These are phyloP conservation scores for Cabera pusaria DNA, from an alignment of 2,888 invertebrate species.

Conservation along the genomic window DNA sequence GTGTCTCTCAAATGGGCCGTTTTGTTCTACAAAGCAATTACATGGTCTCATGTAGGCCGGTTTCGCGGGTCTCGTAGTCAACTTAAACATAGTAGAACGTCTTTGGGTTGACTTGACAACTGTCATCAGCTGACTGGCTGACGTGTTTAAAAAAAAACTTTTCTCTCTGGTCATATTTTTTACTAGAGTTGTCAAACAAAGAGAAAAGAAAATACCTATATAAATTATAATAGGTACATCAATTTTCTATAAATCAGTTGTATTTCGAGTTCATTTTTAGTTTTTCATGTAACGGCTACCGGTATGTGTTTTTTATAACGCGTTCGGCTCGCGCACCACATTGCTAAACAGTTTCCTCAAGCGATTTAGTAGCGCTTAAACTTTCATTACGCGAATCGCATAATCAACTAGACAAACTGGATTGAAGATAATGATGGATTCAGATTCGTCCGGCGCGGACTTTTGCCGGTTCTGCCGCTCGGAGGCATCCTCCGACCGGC, in stretches of 20 bases:
- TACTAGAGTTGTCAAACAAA: slow-evolving; percentile 72
- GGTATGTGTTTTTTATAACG: slow-evolving; percentile 30
- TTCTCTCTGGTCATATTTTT: too few relatives aligned
- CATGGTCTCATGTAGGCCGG: too few relatives aligned
- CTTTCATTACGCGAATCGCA: slow-evolving; percentile 60
- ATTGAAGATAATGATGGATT: slow-evolving; percentile 75
- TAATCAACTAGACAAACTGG: slow-evolving; percentile 69
- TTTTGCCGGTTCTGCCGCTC: slow-evolving; percentile 99
- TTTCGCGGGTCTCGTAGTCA: too few relatives aligned
- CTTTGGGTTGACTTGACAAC: too few relatives aligned
- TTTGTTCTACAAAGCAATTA: too few relatives aligned
- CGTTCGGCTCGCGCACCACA: slow-evolving; percentile 13
- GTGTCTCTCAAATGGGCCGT: too few relatives aligned
- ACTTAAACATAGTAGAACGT: too few relatives aligned
- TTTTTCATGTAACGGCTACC: slow-evolving; percentile 47
- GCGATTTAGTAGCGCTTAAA: slow-evolving; percentile 19
- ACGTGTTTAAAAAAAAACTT: too few relatives aligned
- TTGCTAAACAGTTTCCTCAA: slow-evolving; percentile 4
- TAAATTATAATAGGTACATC: too few relatives aligned
- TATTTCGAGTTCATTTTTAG: slow-evolving; percentile 43
- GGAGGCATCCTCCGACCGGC: slow-evolving; percentile 95
- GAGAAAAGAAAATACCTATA: slow-evolving; percentile 44
- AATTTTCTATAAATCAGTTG: slow-evolving; percentile 48
- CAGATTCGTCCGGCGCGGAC: slow-evolving; percentile 87
- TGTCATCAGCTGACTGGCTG: too few relatives aligned